These are phyloP conservation scores for Diaprepes abbreviatus DNA, from an alignment of 2,888 invertebrate genomes.

Conservation along the genomic window DNA sequence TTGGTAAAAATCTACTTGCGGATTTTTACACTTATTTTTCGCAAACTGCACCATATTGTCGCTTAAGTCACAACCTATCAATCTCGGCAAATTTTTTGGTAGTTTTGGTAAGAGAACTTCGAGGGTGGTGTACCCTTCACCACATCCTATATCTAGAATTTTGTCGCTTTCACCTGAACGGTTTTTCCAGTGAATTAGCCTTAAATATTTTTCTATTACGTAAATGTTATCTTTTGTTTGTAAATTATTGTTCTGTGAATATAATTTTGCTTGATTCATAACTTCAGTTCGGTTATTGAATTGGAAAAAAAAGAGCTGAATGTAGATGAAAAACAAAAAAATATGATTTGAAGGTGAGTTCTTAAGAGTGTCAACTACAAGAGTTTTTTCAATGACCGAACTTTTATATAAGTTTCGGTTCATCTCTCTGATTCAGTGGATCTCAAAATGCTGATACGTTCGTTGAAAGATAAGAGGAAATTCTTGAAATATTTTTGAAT, in stretches of 20 bases:
- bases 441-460: slow-evolving; percentile 22
- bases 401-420: slow-evolving; percentile 26
- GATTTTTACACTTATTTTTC: slow-evolving; percentile 66
- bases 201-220: slow-evolving; percentile 75
- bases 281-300: no score
- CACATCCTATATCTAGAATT: slow-evolving; percentile 81
- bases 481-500: no score
- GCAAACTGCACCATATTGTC: slow-evolving; percentile 80
- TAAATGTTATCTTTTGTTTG: slow-evolving; percentile 78
- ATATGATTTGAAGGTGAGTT: neutral
- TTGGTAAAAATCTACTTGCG: slow-evolving; percentile 70
- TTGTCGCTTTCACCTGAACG: slow-evolving; percentile 62
- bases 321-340: no score
- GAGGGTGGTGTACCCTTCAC: slow-evolving; percentile 79
- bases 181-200: slow-evolving; percentile 71
- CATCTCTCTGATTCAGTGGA: slow-evolving; percentile 19
- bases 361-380: slow-evolving; percentile 23
- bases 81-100: slow-evolving; percentile 68
- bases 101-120: slow-evolving; percentile 76
- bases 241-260: slow-evolving; percentile 76
- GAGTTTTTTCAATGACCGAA: slow-evolving; percentile 10
- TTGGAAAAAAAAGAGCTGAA: no score
- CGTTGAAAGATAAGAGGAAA: neutral
- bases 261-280: slow-evolving; percentile 73
- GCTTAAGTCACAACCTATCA: slow-evolving; percentile 80